phyloP scores from a whole-genome alignment of 2,113 vertebrate species.

The Dinomys branickii region DNA sequence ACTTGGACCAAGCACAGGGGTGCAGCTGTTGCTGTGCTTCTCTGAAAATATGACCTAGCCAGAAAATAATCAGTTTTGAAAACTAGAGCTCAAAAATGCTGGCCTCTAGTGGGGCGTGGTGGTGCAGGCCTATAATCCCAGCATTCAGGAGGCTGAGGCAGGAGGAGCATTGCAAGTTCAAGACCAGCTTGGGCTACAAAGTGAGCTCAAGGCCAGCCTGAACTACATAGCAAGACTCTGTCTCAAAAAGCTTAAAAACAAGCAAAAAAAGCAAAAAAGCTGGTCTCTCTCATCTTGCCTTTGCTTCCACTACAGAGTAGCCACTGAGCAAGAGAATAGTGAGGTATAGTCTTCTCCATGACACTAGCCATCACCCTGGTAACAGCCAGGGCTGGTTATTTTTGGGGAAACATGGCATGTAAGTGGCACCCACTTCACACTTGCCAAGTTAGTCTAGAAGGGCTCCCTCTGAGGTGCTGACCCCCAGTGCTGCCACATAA shows the following conservation, averaged over 20 bases:
- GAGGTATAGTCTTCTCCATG: not conserved
- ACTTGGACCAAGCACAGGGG: not conserved
- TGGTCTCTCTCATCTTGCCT: not conserved
- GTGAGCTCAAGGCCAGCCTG: no score
- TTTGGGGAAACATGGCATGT: not conserved
- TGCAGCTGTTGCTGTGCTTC: not conserved
- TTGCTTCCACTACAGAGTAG: not conserved
- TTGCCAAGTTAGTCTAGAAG: not conserved
- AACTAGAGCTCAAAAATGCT: not conserved
- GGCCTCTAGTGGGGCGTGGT: not conserved
- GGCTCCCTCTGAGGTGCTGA: not conserved
- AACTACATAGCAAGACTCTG: no score
- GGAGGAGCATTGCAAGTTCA: no score
- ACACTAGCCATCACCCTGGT: not conserved
- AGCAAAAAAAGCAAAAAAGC: no score
- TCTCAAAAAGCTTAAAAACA: no score
- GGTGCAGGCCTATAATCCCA: no score
- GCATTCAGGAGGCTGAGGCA: no score
- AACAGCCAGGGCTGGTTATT: not conserved
- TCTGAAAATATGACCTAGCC: not conserved
- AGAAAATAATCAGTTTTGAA: not conserved
- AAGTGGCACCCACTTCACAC: not conserved
- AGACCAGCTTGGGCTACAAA: no score
- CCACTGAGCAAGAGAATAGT: not conserved
- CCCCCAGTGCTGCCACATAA: not conserved